Evolutionary conservation across 2,888 invertebrate species (phyloP), one percentile per base, ranked within the genome.

Genomic region (Myopa tessellatipennis): DNA sequence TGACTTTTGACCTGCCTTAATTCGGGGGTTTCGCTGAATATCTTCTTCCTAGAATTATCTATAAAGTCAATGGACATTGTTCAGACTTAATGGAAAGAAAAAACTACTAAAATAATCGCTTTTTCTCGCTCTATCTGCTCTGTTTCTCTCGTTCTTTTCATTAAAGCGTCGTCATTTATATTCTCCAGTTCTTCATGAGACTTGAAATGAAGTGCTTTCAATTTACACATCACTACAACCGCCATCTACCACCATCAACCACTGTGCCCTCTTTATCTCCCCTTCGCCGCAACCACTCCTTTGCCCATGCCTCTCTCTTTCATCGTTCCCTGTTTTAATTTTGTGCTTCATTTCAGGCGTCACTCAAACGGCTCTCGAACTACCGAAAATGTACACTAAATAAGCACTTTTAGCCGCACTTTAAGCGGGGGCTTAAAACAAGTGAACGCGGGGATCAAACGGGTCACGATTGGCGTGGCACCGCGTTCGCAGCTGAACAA

Each of bases 401-500:
- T 65, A 65, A 65, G 36, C 65, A 14, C 65, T 36, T 65, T 34
- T 38, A 7, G 55, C n/a, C 55, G n/a, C 65, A 65, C 65, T 36
- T 45, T 7, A 65, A 65, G 65, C 65, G 65, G 12, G 34, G 38
- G 38, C 34, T 16, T 7, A 14, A 16, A 16, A 34, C 16, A 16
- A 34, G 36, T 38, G 55, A 55, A 55, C 8, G 7, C 34, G 38
- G 36, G 34, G 10, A 38, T 65, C 7, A 34, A 36, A 65, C 8
- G 65, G 65, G 65, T 65, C 65, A 65, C 65, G 8, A 65, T 4
- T 14, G 12, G 36, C 34, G 26, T 63, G 34, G 34, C 36, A 10
- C 63, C 63, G 63, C 65, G 65, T 65, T 65, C 65, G 38, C 34
- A 12, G n/a, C 5, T 55, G n/a, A 55, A 55, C 55, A 55, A 55